Evolutionary conservation across 2,797 vertebrate species (phyloP), one percentile per base, ranked within the genome.

Genomic region (Syngnathus rostellatus): DNA sequence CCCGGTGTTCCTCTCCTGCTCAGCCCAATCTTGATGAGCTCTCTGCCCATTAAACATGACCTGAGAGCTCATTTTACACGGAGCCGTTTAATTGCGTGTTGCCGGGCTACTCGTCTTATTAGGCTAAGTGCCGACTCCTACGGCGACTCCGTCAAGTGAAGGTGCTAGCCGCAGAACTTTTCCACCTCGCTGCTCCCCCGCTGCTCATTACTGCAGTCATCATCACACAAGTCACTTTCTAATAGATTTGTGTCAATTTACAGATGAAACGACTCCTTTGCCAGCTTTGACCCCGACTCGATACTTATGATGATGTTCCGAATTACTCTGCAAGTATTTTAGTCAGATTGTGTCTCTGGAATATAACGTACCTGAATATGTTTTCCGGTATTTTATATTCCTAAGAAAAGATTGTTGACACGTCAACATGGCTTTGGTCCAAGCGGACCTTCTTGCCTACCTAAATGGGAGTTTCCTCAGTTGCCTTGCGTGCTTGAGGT

Each of bases 31-130:
- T 85, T 68, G 81, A 83, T 86, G 78, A 88, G 79, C 79, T 83
- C 76, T 81, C 77, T 87, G 77, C 75, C 85, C 87, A 88, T 89
- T 89, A 89, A 85, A 86, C 76, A 80, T 86, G 88, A 88, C 82
- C 89, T 83, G 80, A 82, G 83, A 73, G 74, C 82, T 87, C 83
- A 86, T 88, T 90, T 87, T 84, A 81, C 87, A 76, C 80, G 79
- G 80, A 86, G 85, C 86, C 83, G 76, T 80, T 86, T 89, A 89
- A 90, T 89, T 87, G 83, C 72, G 77, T 68, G 73, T 78, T 66
- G 74, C 81, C 71, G 64, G 76, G 71, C 71, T 79, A 68, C 72
- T 66, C 57, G 67, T 74, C 58, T 80, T 88, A 83, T 87, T 84
- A 86, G 80, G 77, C 84, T 85, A 87, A 89, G 86, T 83, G 80